These are phyloP conservation scores for Calypte anna DNA, from an alignment of 2,113 vertebrate species.

Conservation along the genomic window DNA sequence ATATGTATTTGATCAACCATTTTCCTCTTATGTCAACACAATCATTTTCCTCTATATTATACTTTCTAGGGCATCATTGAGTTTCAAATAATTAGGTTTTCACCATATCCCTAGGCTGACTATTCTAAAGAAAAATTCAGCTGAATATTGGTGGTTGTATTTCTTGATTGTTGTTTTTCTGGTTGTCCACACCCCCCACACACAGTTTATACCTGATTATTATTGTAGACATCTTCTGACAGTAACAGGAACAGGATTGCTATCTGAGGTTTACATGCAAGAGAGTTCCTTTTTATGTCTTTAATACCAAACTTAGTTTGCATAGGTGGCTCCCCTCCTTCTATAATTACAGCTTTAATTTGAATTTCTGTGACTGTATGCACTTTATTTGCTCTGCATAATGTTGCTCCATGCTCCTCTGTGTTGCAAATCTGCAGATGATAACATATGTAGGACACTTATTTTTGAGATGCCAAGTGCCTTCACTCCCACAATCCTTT, in stretches of 20 bases:
- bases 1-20: not conserved
- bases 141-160: not conserved
- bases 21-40: not conserved
- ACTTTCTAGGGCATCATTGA: not conserved
- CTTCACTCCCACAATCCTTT: not conserved
- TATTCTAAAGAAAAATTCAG: not conserved
- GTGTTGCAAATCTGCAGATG: not conserved
- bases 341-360: not conserved
- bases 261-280: not conserved
- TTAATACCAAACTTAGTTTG: not conserved
- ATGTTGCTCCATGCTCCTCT: not conserved
- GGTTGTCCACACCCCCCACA: rapidly evolving
- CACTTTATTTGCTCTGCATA: not conserved
- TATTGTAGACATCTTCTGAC: not conserved
- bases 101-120: not conserved
- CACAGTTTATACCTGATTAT: not conserved
- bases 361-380: not conserved
- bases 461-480: constrained; percentile 16
- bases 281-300: not conserved
- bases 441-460: constrained; percentile 7
- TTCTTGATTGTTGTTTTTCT: not conserved
- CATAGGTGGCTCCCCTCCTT: not conserved
- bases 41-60: not conserved
- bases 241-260: not conserved
- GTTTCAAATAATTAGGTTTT: not conserved